Conservation (phyloP, 2,888 invertebrate species). For the Enchytraeus crypticus region DNA sequence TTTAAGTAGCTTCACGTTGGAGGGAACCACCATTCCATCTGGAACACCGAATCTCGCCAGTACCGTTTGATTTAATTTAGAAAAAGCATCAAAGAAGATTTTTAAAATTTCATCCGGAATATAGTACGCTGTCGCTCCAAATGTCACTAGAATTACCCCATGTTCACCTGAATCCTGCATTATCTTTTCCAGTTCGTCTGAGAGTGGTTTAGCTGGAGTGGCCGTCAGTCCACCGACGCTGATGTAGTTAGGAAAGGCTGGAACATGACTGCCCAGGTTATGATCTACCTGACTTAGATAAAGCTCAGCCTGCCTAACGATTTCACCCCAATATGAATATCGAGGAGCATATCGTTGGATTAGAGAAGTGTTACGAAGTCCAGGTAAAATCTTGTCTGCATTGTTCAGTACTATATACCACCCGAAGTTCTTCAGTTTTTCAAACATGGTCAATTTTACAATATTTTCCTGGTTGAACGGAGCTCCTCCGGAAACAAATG, state of each 20-base stretch:
- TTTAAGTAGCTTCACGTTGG: conserved; percentile 8
- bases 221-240: conserved; percentile 24
- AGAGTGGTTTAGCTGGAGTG: conserved; percentile 11
- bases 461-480: too few relatives aligned
- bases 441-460: too few relatives aligned
- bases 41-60: conserved; percentile 12
- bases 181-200: background rate
- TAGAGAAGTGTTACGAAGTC: background rate
- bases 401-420: too few relatives aligned
- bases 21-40: background rate
- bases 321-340: background rate
- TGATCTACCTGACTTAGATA: conserved; percentile 24
- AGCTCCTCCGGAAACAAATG: too few relatives aligned
- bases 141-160: conserved; percentile 5
- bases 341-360: background rate
- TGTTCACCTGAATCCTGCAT: conserved; percentile 2
- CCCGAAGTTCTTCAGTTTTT: too few relatives aligned
- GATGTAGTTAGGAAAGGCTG: conserved; percentile 24
- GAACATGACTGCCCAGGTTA: conserved; percentile 24
- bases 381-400: too few relatives aligned
- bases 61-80: background rate
- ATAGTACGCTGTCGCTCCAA: conserved; percentile 5
- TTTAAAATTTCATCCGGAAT: background rate
- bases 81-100: conserved; percentile 6
- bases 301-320: conserved; percentile 16